These are phyloP conservation scores for Lapara coniferarum DNA, from an alignment of 2,888 invertebrate species.

Conservation along the genomic window DNA sequence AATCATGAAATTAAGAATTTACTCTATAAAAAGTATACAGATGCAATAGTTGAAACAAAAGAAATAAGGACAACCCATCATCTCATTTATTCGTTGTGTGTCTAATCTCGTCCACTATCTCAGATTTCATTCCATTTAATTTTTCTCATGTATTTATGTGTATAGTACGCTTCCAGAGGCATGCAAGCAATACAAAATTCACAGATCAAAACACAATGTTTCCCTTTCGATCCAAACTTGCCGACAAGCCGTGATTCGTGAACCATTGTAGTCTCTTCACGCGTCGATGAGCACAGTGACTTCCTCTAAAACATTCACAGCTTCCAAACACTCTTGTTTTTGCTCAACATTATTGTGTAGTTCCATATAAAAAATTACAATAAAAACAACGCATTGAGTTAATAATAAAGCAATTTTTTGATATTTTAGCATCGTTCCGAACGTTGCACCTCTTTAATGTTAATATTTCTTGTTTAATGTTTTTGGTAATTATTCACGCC, in stretches of 20 bases:
- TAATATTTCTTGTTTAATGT: neutral
- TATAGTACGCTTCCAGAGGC: neutral
- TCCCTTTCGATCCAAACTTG: constrained; percentile 40
- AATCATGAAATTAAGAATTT: neutral
- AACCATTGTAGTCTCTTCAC: constrained; percentile 39
- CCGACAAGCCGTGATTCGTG: constrained; percentile 37
- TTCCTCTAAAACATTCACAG: constrained; percentile 26
- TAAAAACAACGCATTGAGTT: constrained; percentile 23
- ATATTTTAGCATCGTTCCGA: constrained; percentile 9
- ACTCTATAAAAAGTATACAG: neutral
- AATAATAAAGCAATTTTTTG: constrained; percentile 21
- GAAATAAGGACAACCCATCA: neutral
- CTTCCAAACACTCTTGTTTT: constrained; percentile 28
- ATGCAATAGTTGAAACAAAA: neutral
- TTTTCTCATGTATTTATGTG: neutral
- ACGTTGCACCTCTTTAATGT: constrained; percentile 1
- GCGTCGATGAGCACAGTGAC: constrained; percentile 34
- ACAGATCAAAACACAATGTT: constrained; percentile 19
- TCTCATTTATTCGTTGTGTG: too few species aligned
- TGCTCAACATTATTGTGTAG: constrained; percentile 9
- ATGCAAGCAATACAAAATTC: neutral
- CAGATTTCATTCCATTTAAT: neutral
- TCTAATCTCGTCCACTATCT: too few species aligned
- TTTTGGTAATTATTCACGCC: neutral
- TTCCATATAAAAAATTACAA: neutral